phyloP scores from a whole-genome alignment of 2,797 vertebrate species.

The Moxostoma hubbsi region DNA sequence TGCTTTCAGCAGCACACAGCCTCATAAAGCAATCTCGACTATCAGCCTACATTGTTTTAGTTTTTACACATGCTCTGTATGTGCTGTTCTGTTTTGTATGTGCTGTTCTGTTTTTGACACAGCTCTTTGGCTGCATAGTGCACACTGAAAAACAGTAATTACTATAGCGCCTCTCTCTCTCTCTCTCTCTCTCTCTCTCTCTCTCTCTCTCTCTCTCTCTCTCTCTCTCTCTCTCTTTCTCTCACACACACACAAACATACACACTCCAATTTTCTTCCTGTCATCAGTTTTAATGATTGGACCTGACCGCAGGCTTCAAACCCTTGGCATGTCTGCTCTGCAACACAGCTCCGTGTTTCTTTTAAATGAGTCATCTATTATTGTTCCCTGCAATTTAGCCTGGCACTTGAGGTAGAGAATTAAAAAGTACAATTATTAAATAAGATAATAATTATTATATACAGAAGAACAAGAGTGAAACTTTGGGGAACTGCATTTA shows the following conservation, averaged over 20 bases:
- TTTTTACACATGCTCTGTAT: conserved; percentile 9
- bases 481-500: neutral
- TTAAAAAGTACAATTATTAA: conserved; percentile 27
- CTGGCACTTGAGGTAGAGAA: conserved; percentile 27
- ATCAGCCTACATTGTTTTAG: neutral
- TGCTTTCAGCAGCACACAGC: neutral
- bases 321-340: conserved; percentile 31
- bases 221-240: conserved; percentile 5
- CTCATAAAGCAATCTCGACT: conserved; percentile 4
- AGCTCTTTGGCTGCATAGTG: conserved; percentile 20
- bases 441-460: neutral
- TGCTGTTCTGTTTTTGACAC: neutral
- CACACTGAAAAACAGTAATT: conserved; percentile 40
- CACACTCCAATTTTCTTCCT: conserved; percentile 32
- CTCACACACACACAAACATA: neutral
- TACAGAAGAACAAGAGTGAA: conserved; percentile 5
- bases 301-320: conserved; percentile 40
- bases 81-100: neutral
- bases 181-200: conserved; percentile 14
- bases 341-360: conserved; percentile 14
- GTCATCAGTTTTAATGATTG: conserved; percentile 53
- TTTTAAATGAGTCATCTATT: conserved; percentile 6
- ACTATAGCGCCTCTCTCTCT: conserved; percentile 20
- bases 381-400: conserved; percentile 34
- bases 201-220: conserved; percentile 13